These are phyloP conservation scores for Percina caprodes DNA, from an alignment of 2,113 vertebrate genomes.

Conservation along the genomic window DNA sequence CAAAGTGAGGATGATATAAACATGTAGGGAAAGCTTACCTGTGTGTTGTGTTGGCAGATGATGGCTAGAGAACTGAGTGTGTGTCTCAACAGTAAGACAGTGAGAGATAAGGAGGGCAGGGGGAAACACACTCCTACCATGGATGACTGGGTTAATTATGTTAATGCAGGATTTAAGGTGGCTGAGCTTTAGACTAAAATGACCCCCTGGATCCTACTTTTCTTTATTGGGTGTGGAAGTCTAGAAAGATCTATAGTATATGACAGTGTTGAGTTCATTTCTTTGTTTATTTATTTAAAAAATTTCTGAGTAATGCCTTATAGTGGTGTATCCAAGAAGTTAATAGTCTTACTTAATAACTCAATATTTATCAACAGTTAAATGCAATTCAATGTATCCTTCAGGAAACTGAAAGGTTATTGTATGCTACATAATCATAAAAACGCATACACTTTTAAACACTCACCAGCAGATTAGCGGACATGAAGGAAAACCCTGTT, in stretches of 20 bases:
- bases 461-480: not conserved
- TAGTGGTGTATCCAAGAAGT: not conserved
- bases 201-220: constrained; percentile 50
- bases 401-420: not conserved
- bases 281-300: not conserved
- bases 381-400: not conserved
- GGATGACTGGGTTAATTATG: constrained; percentile 81
- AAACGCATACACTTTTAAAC: not conserved
- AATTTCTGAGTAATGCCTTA: not conserved
- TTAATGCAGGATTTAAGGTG: constrained; percentile 82
- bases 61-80: constrained; percentile 29
- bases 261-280: not conserved
- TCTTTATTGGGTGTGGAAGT: constrained; percentile 15
- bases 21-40: constrained; percentile 50
- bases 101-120: constrained; percentile 63
- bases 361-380: not conserved
- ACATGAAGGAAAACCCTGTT: not conserved
- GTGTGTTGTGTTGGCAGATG: constrained; percentile 34
- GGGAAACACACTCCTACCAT: constrained; percentile 66
- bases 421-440: not conserved
- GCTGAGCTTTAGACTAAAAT: constrained; percentile 76
- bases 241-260: constrained; percentile 10
- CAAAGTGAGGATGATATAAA: not conserved
- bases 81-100: constrained; percentile 30
- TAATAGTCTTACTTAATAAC: not conserved